Conservation (phyloP, 2,888 invertebrate genomes). For the Molorchus minor region DNA sequence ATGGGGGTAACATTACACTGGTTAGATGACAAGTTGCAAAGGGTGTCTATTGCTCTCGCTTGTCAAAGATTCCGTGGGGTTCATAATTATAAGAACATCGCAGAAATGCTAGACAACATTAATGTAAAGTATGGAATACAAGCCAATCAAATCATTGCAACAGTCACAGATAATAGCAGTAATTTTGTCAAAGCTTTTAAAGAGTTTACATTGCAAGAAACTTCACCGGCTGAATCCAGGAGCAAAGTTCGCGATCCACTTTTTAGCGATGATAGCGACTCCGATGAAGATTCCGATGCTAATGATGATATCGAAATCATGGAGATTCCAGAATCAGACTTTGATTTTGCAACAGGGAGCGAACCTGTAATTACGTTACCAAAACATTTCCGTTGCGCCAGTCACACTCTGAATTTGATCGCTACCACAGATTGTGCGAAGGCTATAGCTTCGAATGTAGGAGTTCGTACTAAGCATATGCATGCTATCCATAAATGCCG, state of each 20-base stretch:
- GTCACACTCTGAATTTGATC: slow-evolving; percentile 34
- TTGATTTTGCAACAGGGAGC: neutral
- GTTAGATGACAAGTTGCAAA: neutral
- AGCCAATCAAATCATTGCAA: slow-evolving; percentile 5
- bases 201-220: slow-evolving; percentile 1
- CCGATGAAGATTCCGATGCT: neutral
- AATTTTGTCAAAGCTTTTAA: slow-evolving; percentile 25
- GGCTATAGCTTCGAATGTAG: slow-evolving; percentile 24
- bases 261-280: neutral
- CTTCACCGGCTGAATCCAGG: neutral
- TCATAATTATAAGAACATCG: neutral
- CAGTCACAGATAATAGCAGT: slow-evolving; percentile 16
- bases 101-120: neutral
- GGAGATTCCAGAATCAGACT: neutral
- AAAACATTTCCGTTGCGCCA: slow-evolving; percentile 13
- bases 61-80: neutral
- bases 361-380: neutral
- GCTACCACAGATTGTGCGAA: slow-evolving; percentile 34
- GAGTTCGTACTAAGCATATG: slow-evolving; percentile 30
- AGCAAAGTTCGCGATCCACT: neutral
- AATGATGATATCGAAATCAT: slow-evolving; percentile 1
- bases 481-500: slow-evolving; percentile 31
- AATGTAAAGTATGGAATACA: neutral
- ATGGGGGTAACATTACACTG: slow-evolving; percentile 7
- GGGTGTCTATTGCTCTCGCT: neutral